Evolutionary conservation across 2,888 invertebrate genomes (phyloP), one percentile per base, ranked within the genome.

Genomic region (Hirtodrosophila histrioides): DNA sequence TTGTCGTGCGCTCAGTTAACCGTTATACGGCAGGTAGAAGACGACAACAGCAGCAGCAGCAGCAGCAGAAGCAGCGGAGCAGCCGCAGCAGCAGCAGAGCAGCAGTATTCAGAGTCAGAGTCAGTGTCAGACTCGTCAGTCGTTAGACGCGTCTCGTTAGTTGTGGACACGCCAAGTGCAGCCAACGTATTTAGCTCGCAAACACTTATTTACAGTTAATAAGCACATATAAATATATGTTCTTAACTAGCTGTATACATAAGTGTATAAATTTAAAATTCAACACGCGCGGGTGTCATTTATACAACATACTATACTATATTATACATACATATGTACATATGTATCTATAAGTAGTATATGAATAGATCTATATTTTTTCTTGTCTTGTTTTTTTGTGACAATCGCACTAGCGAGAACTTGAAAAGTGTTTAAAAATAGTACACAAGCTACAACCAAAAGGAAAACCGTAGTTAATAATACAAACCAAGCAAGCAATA

Each of bases 61-160:
- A 24, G 11, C 36, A 17, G 11, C 44, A 11, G 24, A 24, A 23
- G 12, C 44, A 10, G 44, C 12, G 11, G 11, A 23, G 9, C 44
- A 10, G 44, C 31, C 5, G 24, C 27, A 27, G 27, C 27, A 43
- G 10, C 37, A 11, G 29, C 44, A 17, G 17, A 17, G 11, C 40
- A 62, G 37, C 67, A 50, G 53, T 43, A 46, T 36, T 68, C 56
- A 64, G 64, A 60, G 74, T 57, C 73, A 70, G 54, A 58, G 69
- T 70, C 69, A 58, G 54, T 50, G 70, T 71, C 71, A 63, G 69
- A 40, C 12, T 44, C 43, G 61, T 64, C 77, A 78, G 78, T 78
- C 65, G 72, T 78, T 72, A 71, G 62, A 78, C 72, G 78, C 78
- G 78, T 69, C 60, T 78, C 79, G 79, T 61, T 69, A 62, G 76